A percentile compares a stretch with the other conserved stretches of the same genome.
Conservation (phyloP, 2,888 invertebrate genomes). For the Tridacna crocea region DNA sequence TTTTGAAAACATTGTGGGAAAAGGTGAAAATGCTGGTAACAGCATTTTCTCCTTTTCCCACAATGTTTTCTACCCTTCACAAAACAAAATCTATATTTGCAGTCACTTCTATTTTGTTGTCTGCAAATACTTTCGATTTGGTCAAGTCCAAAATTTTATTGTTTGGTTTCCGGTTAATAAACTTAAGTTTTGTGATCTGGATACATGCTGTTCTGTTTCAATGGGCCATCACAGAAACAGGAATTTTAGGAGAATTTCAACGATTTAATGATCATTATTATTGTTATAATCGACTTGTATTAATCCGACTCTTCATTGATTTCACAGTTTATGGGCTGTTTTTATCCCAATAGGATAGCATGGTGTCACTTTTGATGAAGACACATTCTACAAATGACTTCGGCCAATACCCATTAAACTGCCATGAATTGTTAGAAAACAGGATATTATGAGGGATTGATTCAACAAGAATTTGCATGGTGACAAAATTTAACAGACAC, state of each 20-base stretch:
- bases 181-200: no score
- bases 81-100: no score
- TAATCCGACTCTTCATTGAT: constrained; percentile 3
- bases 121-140: no score
- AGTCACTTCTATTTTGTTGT: no score
- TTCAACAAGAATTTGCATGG: constrained; percentile 17
- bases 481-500: constrained; percentile 7
- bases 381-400: constrained; percentile 16
- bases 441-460: constrained; percentile 23
- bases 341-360: constrained; percentile 18
- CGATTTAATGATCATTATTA: constrained; percentile 14
- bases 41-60: no score
- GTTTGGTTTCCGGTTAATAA: no score
- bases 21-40: no score
- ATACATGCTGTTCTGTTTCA: no score
- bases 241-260: neutral
- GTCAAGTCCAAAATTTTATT: no score
- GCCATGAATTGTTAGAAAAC: constrained; percentile 11
- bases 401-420: constrained; percentile 16
- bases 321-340: constrained; percentile 1
- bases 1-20: no score
- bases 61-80: no score
- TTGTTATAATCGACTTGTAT: constrained; percentile 13
- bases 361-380: constrained; percentile 21
- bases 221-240: no score